Percentiles rank a stretch among this genome's conserved stretches.
These are phyloP conservation scores for Sphenopsis melanotis DNA, from an alignment of 2,797 vertebrate species.

Conservation along the genomic window DNA sequence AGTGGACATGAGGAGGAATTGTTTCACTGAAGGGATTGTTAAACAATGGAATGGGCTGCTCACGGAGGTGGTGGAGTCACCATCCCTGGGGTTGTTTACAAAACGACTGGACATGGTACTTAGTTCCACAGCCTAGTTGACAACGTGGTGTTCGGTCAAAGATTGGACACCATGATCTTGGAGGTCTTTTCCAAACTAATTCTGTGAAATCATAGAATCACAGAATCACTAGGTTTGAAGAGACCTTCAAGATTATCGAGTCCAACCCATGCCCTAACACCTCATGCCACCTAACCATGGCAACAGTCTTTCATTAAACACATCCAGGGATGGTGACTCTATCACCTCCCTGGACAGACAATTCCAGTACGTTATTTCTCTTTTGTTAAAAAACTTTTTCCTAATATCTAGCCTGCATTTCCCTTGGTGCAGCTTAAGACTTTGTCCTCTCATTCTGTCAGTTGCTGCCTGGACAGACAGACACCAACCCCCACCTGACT, in stretches of 20 bases:
- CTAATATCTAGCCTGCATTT: neutral
- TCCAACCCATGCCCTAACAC: neutral
- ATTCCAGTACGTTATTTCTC: neutral
- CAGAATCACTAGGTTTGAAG: neutral
- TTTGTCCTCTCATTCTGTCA: neutral
- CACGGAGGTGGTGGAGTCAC: no score
- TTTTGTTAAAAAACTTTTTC: neutral
- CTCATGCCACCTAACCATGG: no score
- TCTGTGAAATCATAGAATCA: neutral
- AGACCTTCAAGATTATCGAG: neutral
- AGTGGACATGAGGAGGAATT: neutral
- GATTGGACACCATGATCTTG: neutral
- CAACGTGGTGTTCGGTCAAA: accelerated
- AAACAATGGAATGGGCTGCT: neutral
- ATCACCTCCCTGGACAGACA: accelerated
- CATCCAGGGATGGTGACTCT: no score
- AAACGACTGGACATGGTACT: no score
- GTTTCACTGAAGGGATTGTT: neutral
- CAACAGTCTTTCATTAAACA: neutral
- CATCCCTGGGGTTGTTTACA: neutral
- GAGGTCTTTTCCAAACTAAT: neutral
- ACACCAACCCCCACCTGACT: neutral
- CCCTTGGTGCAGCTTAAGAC: neutral
- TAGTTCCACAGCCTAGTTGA: neutral
- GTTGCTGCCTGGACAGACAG: neutral